Evolutionary conservation across 2,113 vertebrate species (phyloP).

Genomic region (Mesitornis unicolor): DNA sequence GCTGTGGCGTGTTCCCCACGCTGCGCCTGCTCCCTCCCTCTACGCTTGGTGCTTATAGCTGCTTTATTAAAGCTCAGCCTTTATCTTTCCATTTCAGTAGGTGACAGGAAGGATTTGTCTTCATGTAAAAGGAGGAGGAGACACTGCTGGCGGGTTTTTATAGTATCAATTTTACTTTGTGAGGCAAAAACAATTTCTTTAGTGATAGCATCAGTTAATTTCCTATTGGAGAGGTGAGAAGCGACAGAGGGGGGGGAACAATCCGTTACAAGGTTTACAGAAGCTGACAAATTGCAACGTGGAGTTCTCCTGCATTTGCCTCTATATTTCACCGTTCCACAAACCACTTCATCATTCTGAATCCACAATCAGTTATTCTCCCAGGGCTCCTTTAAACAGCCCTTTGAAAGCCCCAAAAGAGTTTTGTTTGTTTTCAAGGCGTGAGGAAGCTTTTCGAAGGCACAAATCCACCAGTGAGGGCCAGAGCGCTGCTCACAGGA

Average conservation of each 20-base stretch:
- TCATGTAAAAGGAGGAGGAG: slow-evolving; percentile 67
- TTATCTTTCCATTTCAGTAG: slow-evolving; percentile 67
- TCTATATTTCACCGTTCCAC: slow-evolving; percentile 25
- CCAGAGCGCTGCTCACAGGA: not conserved
- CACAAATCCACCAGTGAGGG: not conserved
- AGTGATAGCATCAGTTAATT: slow-evolving; percentile 79
- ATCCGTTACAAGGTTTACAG: slow-evolving; percentile 45
- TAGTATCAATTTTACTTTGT: slow-evolving; percentile 73
- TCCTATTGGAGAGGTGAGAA: slow-evolving; percentile 72
- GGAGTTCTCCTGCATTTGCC: slow-evolving; percentile 44
- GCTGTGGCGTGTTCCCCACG: not conserved
- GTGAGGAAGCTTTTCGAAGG: not conserved
- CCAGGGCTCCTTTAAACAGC: slow-evolving; percentile 9
- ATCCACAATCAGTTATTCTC: slow-evolving; percentile 57
- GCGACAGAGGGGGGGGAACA: slow-evolving; percentile 23
- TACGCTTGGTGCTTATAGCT: not conserved
- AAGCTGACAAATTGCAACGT: slow-evolving; percentile 63
- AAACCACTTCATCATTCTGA: slow-evolving; percentile 37
- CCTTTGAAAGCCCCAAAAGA: slow-evolving; percentile 41
- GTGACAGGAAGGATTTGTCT: slow-evolving; percentile 53
- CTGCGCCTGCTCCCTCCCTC: not conserved
- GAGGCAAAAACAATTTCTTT: slow-evolving; percentile 73
- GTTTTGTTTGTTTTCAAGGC: slow-evolving; percentile 38
- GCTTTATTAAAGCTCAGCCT: slow-evolving; percentile 63
- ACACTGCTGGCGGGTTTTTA: slow-evolving; percentile 62